These are phyloP conservation scores for Bombyx mori DNA, from an alignment of 1,140 invertebrate species.

Conservation along the genomic window ASM3026992v2 NC_085128.1:17938001-17938500, in stretches of 20 bases:
- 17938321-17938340: conserved; percentile 63
- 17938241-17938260: background rate
- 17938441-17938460: conserved; percentile 43
- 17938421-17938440: conserved; percentile 36
- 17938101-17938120: too few relatives aligned
- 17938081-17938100: too few relatives aligned
- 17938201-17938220: too few relatives aligned
- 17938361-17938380: conserved; percentile 58
- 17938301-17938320: conserved; percentile 40
- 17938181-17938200: too few relatives aligned
- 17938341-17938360: conserved; percentile 69
- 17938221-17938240: too few relatives aligned
- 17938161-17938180: too few relatives aligned
- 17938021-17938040: too few relatives aligned
- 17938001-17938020: too few relatives aligned
- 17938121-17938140: too few relatives aligned
- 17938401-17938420: conserved; percentile 50
- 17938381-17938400: conserved; percentile 52
- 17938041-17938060: too few relatives aligned
- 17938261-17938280: conserved; percentile 40
- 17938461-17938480: conserved; percentile 22
- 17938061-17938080: too few relatives aligned
- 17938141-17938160: too few relatives aligned
- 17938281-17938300: conserved; percentile 60
- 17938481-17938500: conserved; percentile 2